phyloP scores from a whole-genome alignment of 2,888 invertebrate species.

The Drosophila peninsularis region DNA sequence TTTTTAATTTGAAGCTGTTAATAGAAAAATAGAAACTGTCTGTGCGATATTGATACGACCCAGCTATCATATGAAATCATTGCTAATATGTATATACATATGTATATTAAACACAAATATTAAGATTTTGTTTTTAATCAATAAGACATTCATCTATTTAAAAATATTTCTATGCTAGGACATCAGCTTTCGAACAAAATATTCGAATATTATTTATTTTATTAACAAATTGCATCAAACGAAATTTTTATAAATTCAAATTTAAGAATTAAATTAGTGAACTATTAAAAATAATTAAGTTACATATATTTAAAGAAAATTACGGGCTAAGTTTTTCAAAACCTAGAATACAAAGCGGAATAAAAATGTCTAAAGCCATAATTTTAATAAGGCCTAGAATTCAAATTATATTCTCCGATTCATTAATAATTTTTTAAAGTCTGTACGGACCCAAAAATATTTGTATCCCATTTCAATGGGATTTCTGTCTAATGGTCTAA shows the following conservation, averaged over 20 bases:
- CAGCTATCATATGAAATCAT: slow-evolving; percentile 47
- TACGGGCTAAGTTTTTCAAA: slow-evolving; percentile 69
- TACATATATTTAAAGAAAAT: slow-evolving; percentile 45
- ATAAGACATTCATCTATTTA: slow-evolving; percentile 48
- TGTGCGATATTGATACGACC: slow-evolving; percentile 41
- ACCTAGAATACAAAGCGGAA: slow-evolving; percentile 57
- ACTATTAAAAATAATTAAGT: slow-evolving; percentile 59
- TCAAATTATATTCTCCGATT: background rate
- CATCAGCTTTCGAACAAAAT: slow-evolving; percentile 44
- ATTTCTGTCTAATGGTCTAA: too few species aligned
- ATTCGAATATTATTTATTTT: slow-evolving; percentile 58
- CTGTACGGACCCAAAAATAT: too few species aligned
- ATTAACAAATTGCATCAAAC: slow-evolving; percentile 48
- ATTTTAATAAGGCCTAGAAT: background rate
- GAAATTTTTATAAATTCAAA: slow-evolving; percentile 53
- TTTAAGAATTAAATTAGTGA: slow-evolving; percentile 62
- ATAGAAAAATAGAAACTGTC: slow-evolving; percentile 31
- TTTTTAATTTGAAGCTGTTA: slow-evolving; percentile 36
- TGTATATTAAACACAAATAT: slow-evolving; percentile 37
- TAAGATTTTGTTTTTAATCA: slow-evolving; percentile 40
- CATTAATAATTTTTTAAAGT: background rate
- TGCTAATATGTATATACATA: slow-evolving; percentile 56
- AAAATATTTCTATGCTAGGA: slow-evolving; percentile 52
- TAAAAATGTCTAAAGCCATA: slow-evolving; percentile 56
- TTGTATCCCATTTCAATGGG: too few species aligned